Conservation (phyloP, 2,888 invertebrate genomes). For the Chymomyza caudatula region DNA sequence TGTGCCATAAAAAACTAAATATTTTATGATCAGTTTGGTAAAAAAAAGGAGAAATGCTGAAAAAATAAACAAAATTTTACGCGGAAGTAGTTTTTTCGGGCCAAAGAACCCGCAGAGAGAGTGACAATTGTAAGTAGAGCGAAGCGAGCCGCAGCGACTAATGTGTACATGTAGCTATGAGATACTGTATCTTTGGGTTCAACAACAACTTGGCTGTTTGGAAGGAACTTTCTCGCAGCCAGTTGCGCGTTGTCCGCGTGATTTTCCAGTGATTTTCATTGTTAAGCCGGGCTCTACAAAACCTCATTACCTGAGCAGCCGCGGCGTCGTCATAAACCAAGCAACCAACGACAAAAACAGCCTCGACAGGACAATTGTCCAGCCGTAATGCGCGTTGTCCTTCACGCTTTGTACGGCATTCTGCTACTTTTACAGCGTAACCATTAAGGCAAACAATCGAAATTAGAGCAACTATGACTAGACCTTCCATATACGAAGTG, state of each 20-base stretch:
- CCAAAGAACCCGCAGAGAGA: background rate
- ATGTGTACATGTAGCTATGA: conserved; percentile 21
- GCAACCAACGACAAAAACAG: conserved; percentile 24
- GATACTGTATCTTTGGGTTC: no score
- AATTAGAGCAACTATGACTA: conserved; percentile 60
- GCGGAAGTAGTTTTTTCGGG: conserved; percentile 51
- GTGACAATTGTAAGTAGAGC: conserved; percentile 56
- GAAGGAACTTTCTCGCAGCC: conserved; percentile 37
- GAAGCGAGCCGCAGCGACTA: conserved; percentile 6
- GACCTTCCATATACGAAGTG: background rate
- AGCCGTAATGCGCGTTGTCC: conserved; percentile 50
- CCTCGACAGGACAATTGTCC: conserved; percentile 40
- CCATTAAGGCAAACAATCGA: conserved; percentile 66
- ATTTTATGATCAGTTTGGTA: conserved; percentile 42
- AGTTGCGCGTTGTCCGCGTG: conserved; percentile 22
- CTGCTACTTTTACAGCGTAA: conserved; percentile 60
- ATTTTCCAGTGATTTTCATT: conserved; percentile 67
- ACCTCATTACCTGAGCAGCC: conserved; percentile 38
- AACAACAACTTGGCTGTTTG: conserved; percentile 1
- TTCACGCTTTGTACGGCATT: conserved; percentile 56
- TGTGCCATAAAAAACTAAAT: conserved; percentile 58
- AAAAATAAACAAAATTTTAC: conserved; percentile 43
- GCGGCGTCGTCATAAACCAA: conserved; percentile 34
- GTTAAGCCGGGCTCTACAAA: conserved; percentile 32
- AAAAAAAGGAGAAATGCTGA: conserved; percentile 14